Percentiles rank a stretch among this genome's conserved stretches.
Evolutionary conservation across 2,113 vertebrate genomes (phyloP).

Genomic region (Sciurus niger): DNA sequence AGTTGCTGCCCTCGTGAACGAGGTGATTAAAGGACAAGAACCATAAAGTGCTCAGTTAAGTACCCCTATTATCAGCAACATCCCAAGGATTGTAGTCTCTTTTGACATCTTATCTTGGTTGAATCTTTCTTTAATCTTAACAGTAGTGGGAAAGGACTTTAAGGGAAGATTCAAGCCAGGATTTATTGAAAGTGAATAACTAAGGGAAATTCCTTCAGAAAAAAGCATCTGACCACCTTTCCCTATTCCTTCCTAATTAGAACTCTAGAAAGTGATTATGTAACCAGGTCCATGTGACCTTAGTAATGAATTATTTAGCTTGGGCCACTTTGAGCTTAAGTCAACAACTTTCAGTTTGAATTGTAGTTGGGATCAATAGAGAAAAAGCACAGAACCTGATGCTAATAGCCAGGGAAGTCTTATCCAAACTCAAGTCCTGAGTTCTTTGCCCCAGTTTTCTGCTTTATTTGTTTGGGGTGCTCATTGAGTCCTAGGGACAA

Average conservation of each 20-base stretch:
- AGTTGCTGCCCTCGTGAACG: background rate
- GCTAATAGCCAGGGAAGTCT: background rate
- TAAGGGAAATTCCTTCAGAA: background rate
- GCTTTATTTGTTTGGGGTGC: background rate
- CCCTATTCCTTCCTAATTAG: background rate
- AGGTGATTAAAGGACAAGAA: background rate
- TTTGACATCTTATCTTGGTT: background rate
- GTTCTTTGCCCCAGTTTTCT: background rate
- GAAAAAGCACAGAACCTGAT: background rate
- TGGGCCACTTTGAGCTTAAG: conserved; percentile 66
- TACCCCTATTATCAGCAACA: background rate
- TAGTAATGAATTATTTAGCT: conserved; percentile 51
- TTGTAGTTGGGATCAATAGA: conserved; percentile 37
- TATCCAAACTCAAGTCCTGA: background rate
- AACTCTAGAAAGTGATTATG: background rate
- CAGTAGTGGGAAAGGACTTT: background rate
- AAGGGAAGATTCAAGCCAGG: background rate
- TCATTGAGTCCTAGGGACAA: background rate
- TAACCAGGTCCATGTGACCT: conserved; percentile 49
- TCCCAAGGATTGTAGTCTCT: background rate
- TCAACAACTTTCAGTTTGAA: conserved; percentile 66
- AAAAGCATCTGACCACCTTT: background rate
- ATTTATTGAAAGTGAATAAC: background rate
- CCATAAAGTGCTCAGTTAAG: background rate
- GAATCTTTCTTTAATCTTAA: background rate